Evolutionary conservation across 2,888 invertebrate genomes (phyloP), one percentile per base, ranked within the genome.

Genomic region (Ophion ventricosus): DNA sequence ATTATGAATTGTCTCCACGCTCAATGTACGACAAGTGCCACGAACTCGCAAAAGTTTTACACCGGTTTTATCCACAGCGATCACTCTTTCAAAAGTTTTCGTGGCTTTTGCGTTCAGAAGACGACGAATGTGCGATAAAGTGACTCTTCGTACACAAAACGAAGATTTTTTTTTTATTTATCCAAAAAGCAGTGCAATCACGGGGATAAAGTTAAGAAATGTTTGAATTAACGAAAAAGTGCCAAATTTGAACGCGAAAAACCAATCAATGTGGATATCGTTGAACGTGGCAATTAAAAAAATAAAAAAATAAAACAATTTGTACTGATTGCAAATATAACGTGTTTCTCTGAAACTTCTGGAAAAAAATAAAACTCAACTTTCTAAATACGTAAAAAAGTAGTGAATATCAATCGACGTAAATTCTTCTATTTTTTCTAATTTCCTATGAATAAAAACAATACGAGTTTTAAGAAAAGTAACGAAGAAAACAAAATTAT

Each of bases 1-100:
- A 79, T 79, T 79, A 54, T 1, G 17, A 40, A 70, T 59, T 75
- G 63, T 26, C 29, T 29, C 59, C 56, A 26, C 14, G 5, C 40
- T 61, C 25, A 1, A 61, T 7, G 4, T 54, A 35, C 20, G 1
- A 20, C 74, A 49, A 61, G 43, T 59, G 35, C 17, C 23, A 70
- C 23, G 7, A 56, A n/a, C 70, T 26, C 26, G 67, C 17, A 17
- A 1, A 70, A 70, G 56, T 70, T 70, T 56, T 56, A n/a, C 11
- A 2, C 29, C 11, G 1, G n/a, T 54, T 17, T 67, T 1, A 25
- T 56, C 26, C 17, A 23, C 40, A 20, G n/a, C 40, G 40, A 57
- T 59, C 40, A n/a, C 4, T 43, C 10, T 23, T n/a, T 10, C 23
- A 11, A 59, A 49, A 26, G 20, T 10, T 49, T 74, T 40, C 43